Percentiles rank a stretch among this genome's conserved stretches.
These are phyloP conservation scores for Drosophila gaucha DNA, from an alignment of 2,888 invertebrate genomes.

Conservation along the genomic window DNA sequence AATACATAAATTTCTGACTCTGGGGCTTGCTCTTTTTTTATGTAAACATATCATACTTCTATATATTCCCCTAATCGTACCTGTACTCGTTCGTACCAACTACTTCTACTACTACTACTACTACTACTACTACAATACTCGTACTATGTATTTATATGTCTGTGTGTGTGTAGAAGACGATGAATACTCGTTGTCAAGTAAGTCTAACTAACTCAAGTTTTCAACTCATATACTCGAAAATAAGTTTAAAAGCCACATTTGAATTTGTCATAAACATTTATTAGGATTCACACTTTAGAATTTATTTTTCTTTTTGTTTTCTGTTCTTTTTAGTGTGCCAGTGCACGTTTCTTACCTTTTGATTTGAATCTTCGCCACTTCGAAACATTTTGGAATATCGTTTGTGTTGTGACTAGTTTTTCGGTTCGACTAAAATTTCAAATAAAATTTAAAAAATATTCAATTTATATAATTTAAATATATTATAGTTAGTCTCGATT, in stretches of 20 bases:
- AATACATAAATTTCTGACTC: conserved; percentile 36
- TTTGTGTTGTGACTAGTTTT: conserved; percentile 42
- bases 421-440: conserved; percentile 14
- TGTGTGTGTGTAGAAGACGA: conserved; percentile 86
- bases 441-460: neutral
- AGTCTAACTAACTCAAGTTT: conserved; percentile 84
- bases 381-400: conserved; percentile 20
- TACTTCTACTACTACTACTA: conserved; percentile 55
- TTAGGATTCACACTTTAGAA: conserved; percentile 47
- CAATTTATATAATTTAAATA: neutral
- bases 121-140: conserved; percentile 65
- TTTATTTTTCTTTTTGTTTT: conserved; percentile 1
- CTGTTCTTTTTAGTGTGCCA: conserved; percentile 58
- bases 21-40: conserved; percentile 47
- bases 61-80: conserved; percentile 51
- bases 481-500: neutral
- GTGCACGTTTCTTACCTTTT: conserved; percentile 57
- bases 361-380: conserved; percentile 22
- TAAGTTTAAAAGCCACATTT: conserved; percentile 43
- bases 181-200: conserved; percentile 88
- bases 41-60: conserved; percentile 59
- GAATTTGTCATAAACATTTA: conserved; percentile 47
- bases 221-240: conserved; percentile 48
- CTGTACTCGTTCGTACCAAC: conserved; percentile 46
- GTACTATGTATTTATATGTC: conserved; percentile 70